Conservation (phyloP, 2,113 vertebrate genomes). For the Castor canadensis region DNA sequence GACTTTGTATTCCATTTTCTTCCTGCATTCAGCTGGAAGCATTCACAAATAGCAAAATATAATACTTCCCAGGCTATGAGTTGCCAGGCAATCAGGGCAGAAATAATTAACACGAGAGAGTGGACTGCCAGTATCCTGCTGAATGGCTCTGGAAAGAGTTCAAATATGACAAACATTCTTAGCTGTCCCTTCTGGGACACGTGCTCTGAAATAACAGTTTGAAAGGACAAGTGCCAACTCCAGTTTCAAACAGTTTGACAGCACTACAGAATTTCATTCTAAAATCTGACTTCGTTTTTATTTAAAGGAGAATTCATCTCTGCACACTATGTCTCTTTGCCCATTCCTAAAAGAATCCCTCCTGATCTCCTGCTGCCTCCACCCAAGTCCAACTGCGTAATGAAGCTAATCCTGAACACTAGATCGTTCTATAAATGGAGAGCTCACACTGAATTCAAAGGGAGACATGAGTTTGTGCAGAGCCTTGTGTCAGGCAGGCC, state of each 20-base stretch:
- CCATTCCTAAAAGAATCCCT: slow-evolving; percentile 48
- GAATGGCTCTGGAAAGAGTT: slow-evolving; percentile 86
- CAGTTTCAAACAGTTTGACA: slow-evolving; percentile 82
- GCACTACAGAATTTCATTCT: slow-evolving; percentile 79
- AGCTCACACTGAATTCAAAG: slow-evolving; percentile 40
- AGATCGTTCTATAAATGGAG: slow-evolving; percentile 35
- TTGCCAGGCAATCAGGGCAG: slow-evolving; percentile 86
- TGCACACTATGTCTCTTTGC: slow-evolving; percentile 36
- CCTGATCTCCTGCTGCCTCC: neutral
- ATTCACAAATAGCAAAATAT: slow-evolving; percentile 82
- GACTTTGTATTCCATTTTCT: slow-evolving; percentile 79
- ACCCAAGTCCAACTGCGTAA: slow-evolving; percentile 44
- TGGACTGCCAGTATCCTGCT: slow-evolving; percentile 86
- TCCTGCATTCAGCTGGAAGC: slow-evolving; percentile 79
- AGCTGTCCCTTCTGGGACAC: slow-evolving; percentile 84
- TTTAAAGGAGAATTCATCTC: slow-evolving; percentile 72
- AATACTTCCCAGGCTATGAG: slow-evolving; percentile 82
- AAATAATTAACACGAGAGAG: slow-evolving; percentile 86
- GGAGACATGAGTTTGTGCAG: slow-evolving; percentile 8
- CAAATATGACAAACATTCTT: slow-evolving; percentile 87
- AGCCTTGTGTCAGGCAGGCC: neutral
- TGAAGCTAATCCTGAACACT: slow-evolving; percentile 40
- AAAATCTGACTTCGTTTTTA: slow-evolving; percentile 73
- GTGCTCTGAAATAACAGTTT: slow-evolving; percentile 82
- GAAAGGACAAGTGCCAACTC: slow-evolving; percentile 86